Evolutionary conservation across 2,888 invertebrate genomes (phyloP).

Genomic region (Nebria brevicollis): DNA sequence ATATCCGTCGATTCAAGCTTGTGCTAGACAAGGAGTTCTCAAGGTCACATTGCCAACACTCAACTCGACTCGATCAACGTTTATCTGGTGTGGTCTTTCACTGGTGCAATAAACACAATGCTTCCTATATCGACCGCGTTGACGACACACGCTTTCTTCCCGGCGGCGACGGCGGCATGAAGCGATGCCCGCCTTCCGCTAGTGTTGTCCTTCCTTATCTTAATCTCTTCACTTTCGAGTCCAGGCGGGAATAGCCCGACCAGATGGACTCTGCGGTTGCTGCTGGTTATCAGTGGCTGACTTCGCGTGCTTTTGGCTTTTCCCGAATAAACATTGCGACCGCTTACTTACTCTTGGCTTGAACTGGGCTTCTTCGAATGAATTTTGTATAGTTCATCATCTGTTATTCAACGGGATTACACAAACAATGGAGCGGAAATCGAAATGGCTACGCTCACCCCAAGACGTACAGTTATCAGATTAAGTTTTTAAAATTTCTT

Average conservation of each 20-base stretch:
- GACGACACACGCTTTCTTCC: not conserved
- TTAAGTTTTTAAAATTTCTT: not conserved
- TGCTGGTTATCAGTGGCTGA: constrained; percentile 2
- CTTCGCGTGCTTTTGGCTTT: not conserved
- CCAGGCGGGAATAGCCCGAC: not conserved
- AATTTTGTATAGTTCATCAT: constrained; percentile 38
- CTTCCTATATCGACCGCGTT: not conserved
- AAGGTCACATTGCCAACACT: not conserved
- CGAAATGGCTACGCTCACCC: constrained; percentile 32
- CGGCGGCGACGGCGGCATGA: not conserved
- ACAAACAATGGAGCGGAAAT: constrained; percentile 43
- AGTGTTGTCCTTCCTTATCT: constrained; percentile 11
- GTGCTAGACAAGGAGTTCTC: not conserved
- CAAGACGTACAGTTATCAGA: not conserved
- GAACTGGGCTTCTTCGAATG: not conserved
- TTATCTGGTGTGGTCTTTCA: constrained; percentile 40
- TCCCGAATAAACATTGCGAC: not conserved
- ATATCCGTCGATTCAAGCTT: not conserved
- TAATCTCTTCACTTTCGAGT: constrained; percentile 23
- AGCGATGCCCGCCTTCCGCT: not conserved
- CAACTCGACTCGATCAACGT: constrained; percentile 19
- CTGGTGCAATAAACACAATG: constrained; percentile 32
- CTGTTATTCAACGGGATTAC: constrained; percentile 42
- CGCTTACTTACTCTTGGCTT: not conserved
- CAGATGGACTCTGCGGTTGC: not conserved